Percentiles rank a stretch among this genome's conserved stretches.
Evolutionary conservation across 35 echinoderm and acorn worm genomes (phyloP).

Genomic region (Ophiothrix spiculata): DNA sequence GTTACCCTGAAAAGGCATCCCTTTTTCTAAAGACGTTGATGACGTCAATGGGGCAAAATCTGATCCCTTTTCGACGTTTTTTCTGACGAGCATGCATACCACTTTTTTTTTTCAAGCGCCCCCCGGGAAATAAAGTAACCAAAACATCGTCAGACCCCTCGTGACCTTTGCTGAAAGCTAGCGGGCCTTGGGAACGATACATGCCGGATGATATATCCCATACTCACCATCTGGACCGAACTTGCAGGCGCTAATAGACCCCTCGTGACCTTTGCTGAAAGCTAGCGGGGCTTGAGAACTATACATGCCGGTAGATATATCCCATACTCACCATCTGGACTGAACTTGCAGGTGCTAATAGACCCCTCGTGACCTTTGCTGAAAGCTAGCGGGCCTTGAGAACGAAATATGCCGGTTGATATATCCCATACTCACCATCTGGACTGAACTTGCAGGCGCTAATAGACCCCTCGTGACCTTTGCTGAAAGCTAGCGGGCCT

Average conservation of each 20-base stretch:
- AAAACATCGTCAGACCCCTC: too few species aligned
- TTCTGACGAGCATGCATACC: too few species aligned
- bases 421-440: slow-evolving; percentile 98
- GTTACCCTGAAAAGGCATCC: too few species aligned
- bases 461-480: slow-evolving; percentile 95
- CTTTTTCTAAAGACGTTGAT: too few species aligned
- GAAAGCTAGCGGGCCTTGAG: slow-evolving; percentile 72
- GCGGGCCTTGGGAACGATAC: slow-evolving; percentile 73
- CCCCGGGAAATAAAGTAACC: too few species aligned
- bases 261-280: slow-evolving; percentile 89
- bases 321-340: slow-evolving; percentile 88
- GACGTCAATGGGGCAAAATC: too few species aligned
- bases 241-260: slow-evolving; percentile 82
- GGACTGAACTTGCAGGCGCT: slow-evolving; percentile 82
- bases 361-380: slow-evolving; percentile 96
- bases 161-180: slow-evolving; percentile 88
- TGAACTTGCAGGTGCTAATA: slow-evolving; percentile 82
- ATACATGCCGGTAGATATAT: slow-evolving; percentile 78
- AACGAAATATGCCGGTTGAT: slow-evolving; percentile 78
- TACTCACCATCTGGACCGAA: slow-evolving; percentile 86
- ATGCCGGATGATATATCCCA: slow-evolving; percentile 89
- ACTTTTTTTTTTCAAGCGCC: too few species aligned
- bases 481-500: slow-evolving; percentile 77
- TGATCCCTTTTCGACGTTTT: too few species aligned
- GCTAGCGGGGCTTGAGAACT: slow-evolving; percentile 68